Conservation (phyloP, 2,113 vertebrate species). For the Scolopax mira region DNA sequence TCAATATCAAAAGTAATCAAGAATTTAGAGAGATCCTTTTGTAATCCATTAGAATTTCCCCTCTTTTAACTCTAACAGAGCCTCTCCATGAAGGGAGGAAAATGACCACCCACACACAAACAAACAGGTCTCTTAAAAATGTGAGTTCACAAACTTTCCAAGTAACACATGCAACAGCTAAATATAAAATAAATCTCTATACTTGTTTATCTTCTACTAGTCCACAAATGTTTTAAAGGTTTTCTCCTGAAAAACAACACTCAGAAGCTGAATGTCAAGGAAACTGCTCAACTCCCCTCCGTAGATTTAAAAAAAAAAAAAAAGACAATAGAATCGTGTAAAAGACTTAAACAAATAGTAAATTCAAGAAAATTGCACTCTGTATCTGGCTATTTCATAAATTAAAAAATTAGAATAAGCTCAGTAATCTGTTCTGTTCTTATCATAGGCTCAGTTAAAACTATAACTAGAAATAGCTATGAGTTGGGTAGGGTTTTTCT, state of each 20-base stretch:
- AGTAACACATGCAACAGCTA: neutral
- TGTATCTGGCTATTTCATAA: neutral
- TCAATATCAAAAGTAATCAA: neutral
- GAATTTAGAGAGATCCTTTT: neutral
- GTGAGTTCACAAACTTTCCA: neutral
- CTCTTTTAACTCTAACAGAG: neutral
- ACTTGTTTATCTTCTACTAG: neutral
- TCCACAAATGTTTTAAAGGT: neutral
- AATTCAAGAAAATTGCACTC: neutral
- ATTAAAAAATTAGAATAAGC: neutral
- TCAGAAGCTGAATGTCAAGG: neutral
- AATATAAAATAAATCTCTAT: neutral
- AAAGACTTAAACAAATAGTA: neutral
- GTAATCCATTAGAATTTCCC: neutral
- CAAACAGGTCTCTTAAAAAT: neutral
- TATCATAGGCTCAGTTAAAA: neutral
- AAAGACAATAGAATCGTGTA: accelerated
- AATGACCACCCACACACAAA: neutral
- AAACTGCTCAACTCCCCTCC: neutral
- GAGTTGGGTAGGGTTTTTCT: neutral
- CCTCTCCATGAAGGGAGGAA: neutral
- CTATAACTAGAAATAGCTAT: neutral
- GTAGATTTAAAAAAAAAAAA: neutral
- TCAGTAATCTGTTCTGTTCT: neutral
- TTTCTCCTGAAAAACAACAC: neutral